These are phyloP conservation scores for Eulemur mongoz DNA, from an alignment of 2,797 vertebrate species.

Conservation along the genomic window DNA sequence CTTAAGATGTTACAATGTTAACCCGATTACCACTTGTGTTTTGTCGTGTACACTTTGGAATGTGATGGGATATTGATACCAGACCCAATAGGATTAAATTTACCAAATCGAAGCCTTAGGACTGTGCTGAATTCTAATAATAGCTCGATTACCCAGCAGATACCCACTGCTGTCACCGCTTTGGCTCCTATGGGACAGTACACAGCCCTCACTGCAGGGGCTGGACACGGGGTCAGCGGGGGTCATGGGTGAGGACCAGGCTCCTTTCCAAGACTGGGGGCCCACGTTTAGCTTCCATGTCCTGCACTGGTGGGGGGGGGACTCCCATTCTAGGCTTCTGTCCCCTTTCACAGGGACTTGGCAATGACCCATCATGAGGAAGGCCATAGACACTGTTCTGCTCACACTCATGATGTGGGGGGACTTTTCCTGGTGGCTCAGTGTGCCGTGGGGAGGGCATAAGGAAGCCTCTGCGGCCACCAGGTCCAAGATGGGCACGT, in stretches of 20 bases:
- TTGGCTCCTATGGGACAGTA: too few relatives aligned
- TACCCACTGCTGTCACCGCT: accelerated
- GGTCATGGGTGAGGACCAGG: background rate
- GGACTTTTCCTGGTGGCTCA: background rate
- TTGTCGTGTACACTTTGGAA: background rate
- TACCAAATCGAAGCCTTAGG: background rate
- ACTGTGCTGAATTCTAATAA: background rate
- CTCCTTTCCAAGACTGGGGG: background rate
- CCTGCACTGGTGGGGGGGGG: background rate
- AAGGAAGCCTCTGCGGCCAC: too few relatives aligned
- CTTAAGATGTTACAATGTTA: slow-evolving; percentile 30
- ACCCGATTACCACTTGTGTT: slow-evolving; percentile 49
- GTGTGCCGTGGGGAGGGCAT: background rate
- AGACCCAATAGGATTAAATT: background rate
- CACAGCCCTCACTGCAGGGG: background rate
- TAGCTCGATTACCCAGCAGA: background rate
- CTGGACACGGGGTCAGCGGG: background rate
- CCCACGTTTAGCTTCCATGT: accelerated
- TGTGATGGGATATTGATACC: background rate
- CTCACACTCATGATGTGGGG: background rate
- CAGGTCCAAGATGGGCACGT: accelerated
- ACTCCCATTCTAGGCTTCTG: accelerated
- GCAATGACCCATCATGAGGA: accelerated
- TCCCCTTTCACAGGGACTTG: background rate
- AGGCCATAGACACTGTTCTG: background rate